Evolutionary conservation across 2,113 vertebrate species (phyloP).

Genomic region (Puma concolor): DNA sequence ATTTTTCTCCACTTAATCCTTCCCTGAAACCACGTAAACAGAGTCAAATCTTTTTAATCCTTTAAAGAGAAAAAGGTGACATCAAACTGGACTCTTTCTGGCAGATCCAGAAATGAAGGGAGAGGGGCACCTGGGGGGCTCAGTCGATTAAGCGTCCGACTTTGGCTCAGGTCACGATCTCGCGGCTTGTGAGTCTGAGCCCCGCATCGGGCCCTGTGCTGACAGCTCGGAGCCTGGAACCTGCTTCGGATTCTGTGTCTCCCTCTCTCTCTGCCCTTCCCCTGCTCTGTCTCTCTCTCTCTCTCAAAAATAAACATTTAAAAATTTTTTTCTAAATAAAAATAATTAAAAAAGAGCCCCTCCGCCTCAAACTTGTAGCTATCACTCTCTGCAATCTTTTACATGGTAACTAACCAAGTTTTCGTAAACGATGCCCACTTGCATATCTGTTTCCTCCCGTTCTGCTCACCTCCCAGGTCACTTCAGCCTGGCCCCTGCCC

Average conservation of each 20-base stretch:
- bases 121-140: no score
- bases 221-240: no score
- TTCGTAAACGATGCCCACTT: neutral
- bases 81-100: no score
- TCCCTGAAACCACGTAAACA: neutral
- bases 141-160: no score
- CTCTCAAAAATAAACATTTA: no score
- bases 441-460: neutral
- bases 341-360: neutral
- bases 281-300: no score
- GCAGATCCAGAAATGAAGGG: no score
- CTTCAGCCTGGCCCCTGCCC: neutral
- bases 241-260: no score
- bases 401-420: neutral
- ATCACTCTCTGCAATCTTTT: neutral
- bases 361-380: neutral
- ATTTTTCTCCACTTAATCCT: neutral
- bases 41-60: neutral
- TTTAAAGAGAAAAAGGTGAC: neutral
- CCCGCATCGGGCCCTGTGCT: no score
- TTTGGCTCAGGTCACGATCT: no score
- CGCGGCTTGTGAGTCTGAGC: rapidly evolving
- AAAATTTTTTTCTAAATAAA: no score
- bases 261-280: no score
- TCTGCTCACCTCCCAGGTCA: neutral